Conservation (phyloP, 2,888 invertebrate genomes). For the Pyrrhia umbra region DNA sequence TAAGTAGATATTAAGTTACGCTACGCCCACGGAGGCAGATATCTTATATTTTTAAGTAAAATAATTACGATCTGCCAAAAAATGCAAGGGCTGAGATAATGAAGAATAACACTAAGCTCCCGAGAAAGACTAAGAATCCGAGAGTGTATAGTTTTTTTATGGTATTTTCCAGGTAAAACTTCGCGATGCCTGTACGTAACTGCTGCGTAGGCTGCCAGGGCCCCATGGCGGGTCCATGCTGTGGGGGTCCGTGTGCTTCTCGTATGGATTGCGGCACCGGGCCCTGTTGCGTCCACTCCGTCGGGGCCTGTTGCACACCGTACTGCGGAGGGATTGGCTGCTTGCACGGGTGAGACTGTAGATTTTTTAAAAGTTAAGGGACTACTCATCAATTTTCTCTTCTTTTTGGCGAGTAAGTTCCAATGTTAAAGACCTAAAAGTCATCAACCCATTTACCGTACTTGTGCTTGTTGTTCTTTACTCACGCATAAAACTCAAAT, state of each 20-base stretch:
- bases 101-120: background rate
- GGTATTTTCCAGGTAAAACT: slow-evolving; percentile 30
- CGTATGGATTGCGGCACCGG: slow-evolving; percentile 72
- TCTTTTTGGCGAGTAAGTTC: no score
- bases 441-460: no score
- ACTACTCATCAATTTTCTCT: no score
- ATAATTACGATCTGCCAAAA: background rate
- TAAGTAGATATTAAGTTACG: slow-evolving; percentile 13
- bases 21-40: background rate
- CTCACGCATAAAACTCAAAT: no score
- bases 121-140: no score
- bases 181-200: slow-evolving; percentile 83
- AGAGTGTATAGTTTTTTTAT: no score
- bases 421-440: no score
- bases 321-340: slow-evolving; percentile 75
- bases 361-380: no score
- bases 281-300: slow-evolving; percentile 78
- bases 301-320: slow-evolving; percentile 70
- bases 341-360: slow-evolving; percentile 73
- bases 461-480: no score
- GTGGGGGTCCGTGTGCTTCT: slow-evolving; percentile 64
- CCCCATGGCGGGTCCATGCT: slow-evolving; percentile 75
- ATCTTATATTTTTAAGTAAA: no score
- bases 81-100: background rate
- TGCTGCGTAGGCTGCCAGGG: slow-evolving; percentile 84